phyloP scores from a whole-genome alignment of 2,797 vertebrate species.

The Cossypha caffra region DNA sequence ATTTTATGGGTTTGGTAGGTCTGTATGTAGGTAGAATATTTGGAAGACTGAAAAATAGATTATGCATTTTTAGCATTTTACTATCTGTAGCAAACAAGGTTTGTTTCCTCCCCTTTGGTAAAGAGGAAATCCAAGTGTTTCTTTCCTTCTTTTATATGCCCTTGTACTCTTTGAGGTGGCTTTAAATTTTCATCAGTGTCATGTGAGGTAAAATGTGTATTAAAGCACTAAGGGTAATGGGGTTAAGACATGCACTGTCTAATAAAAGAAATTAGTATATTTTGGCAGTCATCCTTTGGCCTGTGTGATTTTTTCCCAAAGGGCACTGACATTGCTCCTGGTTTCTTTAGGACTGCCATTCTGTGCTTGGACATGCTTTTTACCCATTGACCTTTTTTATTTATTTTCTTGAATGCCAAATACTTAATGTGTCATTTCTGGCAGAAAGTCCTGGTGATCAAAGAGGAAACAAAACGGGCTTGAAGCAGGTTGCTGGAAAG shows the following conservation, averaged over 20 bases:
- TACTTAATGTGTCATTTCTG: neutral
- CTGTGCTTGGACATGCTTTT: neutral
- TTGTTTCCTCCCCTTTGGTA: neutral
- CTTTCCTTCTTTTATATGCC: neutral
- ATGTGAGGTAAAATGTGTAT: neutral
- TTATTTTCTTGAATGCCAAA: neutral
- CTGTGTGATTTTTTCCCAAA: neutral
- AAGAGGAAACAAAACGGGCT: neutral
- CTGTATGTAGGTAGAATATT: neutral
- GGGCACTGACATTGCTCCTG: neutral
- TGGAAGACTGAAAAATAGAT: neutral
- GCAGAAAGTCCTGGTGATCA: neutral
- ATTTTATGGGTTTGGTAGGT: neutral
- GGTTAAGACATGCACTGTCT: neutral
- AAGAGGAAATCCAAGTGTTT: neutral
- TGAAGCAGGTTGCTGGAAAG: neutral
- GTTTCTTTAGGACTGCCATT: neutral
- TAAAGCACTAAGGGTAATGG: neutral
- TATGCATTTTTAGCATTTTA: neutral
- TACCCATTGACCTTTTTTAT: neutral
- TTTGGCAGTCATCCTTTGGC: neutral
- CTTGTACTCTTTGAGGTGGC: neutral
- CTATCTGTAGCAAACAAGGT: neutral
- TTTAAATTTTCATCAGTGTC: neutral
- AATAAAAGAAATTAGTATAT: constrained; percentile 16